A percentile compares a stretch with the other conserved stretches of the same genome.
phyloP scores from a whole-genome alignment of 2,113 vertebrate species.

The Lasiurus cinereus region DNA sequence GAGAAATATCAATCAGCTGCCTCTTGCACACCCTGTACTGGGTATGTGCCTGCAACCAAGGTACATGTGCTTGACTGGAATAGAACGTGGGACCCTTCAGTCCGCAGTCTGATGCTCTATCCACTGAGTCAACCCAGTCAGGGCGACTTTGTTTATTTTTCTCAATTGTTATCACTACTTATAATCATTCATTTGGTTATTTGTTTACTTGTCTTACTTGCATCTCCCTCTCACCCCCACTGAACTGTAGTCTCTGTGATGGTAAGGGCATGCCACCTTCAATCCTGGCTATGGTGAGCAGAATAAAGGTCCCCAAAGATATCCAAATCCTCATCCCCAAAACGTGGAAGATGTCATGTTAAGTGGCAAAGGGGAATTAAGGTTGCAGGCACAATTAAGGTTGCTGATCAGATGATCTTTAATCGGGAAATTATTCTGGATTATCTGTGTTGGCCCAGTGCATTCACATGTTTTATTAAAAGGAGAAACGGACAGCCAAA shows the following conservation, averaged over 20 bases:
- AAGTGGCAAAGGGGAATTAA: neutral
- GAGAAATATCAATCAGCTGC: no score
- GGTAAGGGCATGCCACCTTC: neutral
- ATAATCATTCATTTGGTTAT: neutral
- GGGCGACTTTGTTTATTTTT: neutral
- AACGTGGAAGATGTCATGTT: neutral
- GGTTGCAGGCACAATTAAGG: neutral
- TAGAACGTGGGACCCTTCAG: no score
- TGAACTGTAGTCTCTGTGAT: neutral
- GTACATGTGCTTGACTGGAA: no score
- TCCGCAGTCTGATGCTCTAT: no score
- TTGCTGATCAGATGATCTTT: neutral
- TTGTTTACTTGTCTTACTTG: neutral
- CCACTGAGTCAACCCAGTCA: no score
- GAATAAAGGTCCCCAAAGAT: neutral
- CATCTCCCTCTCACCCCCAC: neutral
- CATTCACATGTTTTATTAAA: neutral
- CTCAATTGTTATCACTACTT: neutral
- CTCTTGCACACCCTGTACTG: no score
- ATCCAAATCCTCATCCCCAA: neutral
- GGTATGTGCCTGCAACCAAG: no score
- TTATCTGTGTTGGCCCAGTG: neutral
- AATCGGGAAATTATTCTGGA: neutral
- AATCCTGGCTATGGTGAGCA: neutral
- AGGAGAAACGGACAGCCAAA: neutral